phyloP scores from a whole-genome alignment of 2,797 vertebrate genomes.

The Sphenopsis melanotis region DNA sequence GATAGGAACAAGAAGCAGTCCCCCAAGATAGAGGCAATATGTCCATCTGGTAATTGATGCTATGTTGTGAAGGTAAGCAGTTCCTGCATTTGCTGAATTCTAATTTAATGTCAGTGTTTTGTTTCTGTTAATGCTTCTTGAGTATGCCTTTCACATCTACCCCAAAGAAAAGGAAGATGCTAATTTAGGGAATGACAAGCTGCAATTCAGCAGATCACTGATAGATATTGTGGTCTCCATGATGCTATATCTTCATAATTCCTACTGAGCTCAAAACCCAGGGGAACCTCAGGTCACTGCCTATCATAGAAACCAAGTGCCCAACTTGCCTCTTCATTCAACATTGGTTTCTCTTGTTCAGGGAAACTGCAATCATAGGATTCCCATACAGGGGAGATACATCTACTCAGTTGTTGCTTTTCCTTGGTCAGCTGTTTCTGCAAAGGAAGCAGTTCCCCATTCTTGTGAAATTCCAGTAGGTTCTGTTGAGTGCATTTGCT shows the following conservation, averaged over 20 bases:
- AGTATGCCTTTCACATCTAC: not conserved
- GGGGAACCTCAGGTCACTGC: not conserved
- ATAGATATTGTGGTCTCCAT: not conserved
- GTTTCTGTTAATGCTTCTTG: not conserved
- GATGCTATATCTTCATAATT: not conserved
- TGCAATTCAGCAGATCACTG: not conserved
- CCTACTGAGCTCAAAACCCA: not conserved
- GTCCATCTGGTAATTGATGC: not conserved
- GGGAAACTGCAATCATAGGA: not conserved
- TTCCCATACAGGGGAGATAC: not conserved
- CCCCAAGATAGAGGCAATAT: not conserved
- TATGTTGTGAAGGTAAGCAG: not conserved
- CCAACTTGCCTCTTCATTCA: not conserved
- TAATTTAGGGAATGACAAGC: not conserved
- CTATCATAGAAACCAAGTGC: not conserved
- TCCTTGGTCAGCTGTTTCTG: not conserved
- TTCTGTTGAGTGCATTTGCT: not conserved
- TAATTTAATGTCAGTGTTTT: not conserved
- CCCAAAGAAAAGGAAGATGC: not conserved
- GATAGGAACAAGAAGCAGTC: not conserved
- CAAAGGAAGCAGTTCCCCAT: not conserved
- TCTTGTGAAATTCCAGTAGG: not conserved
- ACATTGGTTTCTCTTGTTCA: not conserved
- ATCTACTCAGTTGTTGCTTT: not conserved
- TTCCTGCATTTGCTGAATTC: not conserved